Conservation (phyloP, 1,140 invertebrate species). For the Nebria ingens region DNA sequence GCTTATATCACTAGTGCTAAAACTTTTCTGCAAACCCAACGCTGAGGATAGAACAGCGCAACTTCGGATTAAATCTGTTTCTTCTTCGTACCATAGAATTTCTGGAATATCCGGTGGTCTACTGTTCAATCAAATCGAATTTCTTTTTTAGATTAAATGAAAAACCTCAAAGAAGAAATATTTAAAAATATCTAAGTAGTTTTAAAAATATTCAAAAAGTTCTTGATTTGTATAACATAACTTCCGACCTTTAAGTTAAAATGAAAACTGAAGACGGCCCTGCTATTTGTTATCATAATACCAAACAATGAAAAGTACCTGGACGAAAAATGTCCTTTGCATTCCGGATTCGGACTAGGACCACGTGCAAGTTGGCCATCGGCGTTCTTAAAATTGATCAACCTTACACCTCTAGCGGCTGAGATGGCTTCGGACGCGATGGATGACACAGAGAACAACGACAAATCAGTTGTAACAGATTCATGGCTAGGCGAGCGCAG, state of each 20-base stretch:
- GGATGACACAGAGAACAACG: slow-evolving; percentile 68
- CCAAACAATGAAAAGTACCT: slow-evolving; percentile 18
- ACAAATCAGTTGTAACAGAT: slow-evolving; percentile 70
- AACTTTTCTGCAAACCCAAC: slow-evolving; percentile 68
- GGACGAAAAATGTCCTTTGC: slow-evolving; percentile 28
- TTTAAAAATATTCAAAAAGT: too few relatives aligned
- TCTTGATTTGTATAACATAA: too few relatives aligned
- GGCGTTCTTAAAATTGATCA: slow-evolving; percentile 46
- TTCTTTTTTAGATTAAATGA: too few relatives aligned
- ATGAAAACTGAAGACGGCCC: not conserved
- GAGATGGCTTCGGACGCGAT: slow-evolving; percentile 47
- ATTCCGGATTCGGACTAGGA: slow-evolving; percentile 59
- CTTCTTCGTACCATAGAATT: slow-evolving; percentile 61
- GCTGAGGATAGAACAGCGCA: slow-evolving; percentile 66
- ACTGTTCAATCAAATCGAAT: too few relatives aligned
- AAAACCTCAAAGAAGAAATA: too few relatives aligned
- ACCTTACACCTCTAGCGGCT: slow-evolving; percentile 38
- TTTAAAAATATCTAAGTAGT: too few relatives aligned
- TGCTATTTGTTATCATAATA: not conserved
- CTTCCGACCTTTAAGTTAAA: too few relatives aligned
- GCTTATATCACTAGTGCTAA: slow-evolving; percentile 66
- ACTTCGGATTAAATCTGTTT: slow-evolving; percentile 64
- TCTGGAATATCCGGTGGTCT: slow-evolving; percentile 51
- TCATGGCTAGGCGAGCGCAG: slow-evolving; percentile 71
- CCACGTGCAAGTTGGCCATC: slow-evolving; percentile 45